Percentiles rank a stretch among this genome's conserved stretches.
Conservation (phyloP, 2,888 invertebrate genomes). For the Drosophila quinaria region DNA sequence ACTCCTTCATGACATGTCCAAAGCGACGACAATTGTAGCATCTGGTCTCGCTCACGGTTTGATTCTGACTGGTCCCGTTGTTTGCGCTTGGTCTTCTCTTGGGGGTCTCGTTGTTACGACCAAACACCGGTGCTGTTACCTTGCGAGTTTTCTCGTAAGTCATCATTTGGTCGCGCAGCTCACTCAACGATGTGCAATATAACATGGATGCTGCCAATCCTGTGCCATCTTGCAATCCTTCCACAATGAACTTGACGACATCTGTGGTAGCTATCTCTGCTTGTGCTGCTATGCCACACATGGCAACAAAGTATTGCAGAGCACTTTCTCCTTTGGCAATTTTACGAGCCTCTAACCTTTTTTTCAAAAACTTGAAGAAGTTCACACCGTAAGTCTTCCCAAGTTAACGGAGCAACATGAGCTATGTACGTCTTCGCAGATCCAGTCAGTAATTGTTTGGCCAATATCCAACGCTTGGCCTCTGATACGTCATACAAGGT, state of each 20-base stretch:
- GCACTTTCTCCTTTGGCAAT: neutral
- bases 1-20: neutral
- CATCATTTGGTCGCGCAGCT: neutral
- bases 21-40: neutral
- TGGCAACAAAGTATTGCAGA: neutral
- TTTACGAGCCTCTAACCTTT: neutral
- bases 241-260: neutral
- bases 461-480: slow-evolving; percentile 2
- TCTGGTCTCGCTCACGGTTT: neutral
- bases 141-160: neutral
- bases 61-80: too few species aligned
- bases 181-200: neutral
- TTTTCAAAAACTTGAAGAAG: neutral
- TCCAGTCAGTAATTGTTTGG: neutral
- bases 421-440: neutral
- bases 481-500: neutral
- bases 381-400: neutral
- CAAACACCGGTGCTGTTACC: neutral
- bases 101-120: neutral
- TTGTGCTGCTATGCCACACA: neutral
- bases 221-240: neutral
- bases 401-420: neutral
- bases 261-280: slow-evolving; percentile 1
- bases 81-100: neutral
- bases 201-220: neutral